Evolutionary conservation across 2,888 invertebrate genomes (phyloP).

Genomic region (Drosophila neotestacea): DNA sequence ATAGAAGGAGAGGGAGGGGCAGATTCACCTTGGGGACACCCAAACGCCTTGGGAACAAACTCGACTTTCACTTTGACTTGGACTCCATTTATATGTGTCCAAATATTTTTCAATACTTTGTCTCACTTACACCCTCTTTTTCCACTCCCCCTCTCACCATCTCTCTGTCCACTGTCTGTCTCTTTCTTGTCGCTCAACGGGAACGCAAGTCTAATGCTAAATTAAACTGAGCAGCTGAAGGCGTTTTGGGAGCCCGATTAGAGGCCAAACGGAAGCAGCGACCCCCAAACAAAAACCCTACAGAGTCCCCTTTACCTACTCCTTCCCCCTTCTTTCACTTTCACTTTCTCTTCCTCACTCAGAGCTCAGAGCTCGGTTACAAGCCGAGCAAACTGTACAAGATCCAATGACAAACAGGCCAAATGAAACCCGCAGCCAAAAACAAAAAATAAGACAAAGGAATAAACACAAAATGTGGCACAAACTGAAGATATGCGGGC

Average conservation of each 20-base stretch:
- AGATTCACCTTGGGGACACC: conserved; percentile 29
- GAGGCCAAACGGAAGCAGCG: conserved; percentile 58
- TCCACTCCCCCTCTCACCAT: background rate
- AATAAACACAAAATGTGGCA: conserved; percentile 37
- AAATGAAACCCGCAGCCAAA: conserved; percentile 30
- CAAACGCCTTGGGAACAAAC: conserved; percentile 23
- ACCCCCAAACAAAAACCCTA: background rate
- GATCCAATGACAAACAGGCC: conserved; percentile 52
- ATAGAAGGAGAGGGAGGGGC: background rate
- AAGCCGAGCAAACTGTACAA: conserved; percentile 13
- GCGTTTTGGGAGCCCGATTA: conserved; percentile 61
- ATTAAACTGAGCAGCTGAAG: conserved; percentile 63
- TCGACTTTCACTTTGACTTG: conserved; percentile 47
- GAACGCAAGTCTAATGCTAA: conserved; percentile 56
- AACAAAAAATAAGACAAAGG: conserved; percentile 31
- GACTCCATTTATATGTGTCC: conserved; percentile 62
- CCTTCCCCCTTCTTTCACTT: too few species aligned
- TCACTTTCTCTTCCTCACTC: too few species aligned
- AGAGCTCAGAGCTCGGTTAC: conserved; percentile 15
- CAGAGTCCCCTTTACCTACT: background rate
- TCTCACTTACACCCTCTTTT: background rate
- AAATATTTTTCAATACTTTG: conserved; percentile 51
- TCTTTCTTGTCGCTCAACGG: background rate
- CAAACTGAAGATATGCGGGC: conserved; percentile 32
- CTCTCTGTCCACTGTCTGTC: background rate